phyloP scores from a whole-genome alignment of 2,888 invertebrate genomes.

The Acanthosepion pharaonis region DNA sequence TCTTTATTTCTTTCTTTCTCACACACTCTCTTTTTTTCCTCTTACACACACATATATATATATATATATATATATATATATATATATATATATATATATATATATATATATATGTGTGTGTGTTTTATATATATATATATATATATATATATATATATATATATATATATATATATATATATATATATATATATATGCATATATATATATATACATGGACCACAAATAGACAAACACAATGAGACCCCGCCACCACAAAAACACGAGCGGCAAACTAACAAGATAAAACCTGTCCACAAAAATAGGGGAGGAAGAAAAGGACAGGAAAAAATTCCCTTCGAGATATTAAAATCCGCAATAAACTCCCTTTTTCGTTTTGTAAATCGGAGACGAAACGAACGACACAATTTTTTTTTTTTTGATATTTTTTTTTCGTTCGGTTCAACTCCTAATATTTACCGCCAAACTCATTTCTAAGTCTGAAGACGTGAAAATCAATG shows the following conservation, averaged over 20 bases:
- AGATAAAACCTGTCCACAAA: background rate
- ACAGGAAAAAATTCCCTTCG: constrained; percentile 7
- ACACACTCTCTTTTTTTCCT: too few relatives aligned
- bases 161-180: too few relatives aligned
- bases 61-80: too few relatives aligned
- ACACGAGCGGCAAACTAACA: background rate
- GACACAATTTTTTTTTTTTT: background rate
- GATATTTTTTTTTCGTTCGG: background rate
- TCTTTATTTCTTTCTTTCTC: too few relatives aligned
- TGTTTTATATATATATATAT: too few relatives aligned
- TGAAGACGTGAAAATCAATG: background rate
- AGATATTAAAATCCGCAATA: constrained; percentile 20
- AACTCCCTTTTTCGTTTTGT: constrained; percentile 33
- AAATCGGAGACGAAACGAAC: background rate
- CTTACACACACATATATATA: too few relatives aligned
- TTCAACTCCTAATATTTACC: background rate
- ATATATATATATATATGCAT: too few relatives aligned
- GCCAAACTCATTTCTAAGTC: background rate
- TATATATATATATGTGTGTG: too few relatives aligned
- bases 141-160: too few relatives aligned
- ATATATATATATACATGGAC: too few relatives aligned
- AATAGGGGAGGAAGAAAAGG: background rate
- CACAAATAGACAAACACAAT: background rate
- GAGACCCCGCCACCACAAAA: background rate
- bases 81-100: too few relatives aligned